A percentile compares a stretch with the other conserved stretches of the same genome.
These are phyloP conservation scores for Coreoperca whiteheadi DNA, from an alignment of 2,113 vertebrate species.

Conservation along the genomic window DNA sequence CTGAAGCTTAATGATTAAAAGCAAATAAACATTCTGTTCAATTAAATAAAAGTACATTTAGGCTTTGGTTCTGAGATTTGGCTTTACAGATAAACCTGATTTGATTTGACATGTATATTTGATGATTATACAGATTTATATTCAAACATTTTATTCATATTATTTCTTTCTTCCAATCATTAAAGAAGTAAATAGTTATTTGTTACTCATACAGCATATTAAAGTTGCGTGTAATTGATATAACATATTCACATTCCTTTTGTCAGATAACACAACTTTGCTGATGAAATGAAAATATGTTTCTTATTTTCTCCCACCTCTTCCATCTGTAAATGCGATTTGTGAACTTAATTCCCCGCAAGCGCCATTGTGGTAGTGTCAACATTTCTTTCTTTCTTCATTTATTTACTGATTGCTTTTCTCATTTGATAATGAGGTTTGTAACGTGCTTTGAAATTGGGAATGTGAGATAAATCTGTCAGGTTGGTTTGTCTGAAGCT, in stretches of 20 bases:
- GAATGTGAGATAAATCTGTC: constrained; percentile 70
- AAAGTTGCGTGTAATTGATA: not conserved
- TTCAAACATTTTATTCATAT: not conserved
- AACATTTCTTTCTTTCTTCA: constrained; percentile 41
- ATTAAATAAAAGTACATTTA: not conserved
- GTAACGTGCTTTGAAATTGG: constrained; percentile 58
- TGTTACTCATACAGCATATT: not conserved
- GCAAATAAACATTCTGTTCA: not conserved
- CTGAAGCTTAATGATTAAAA: not conserved
- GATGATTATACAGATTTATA: not conserved
- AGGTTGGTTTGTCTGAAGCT: constrained; percentile 66
- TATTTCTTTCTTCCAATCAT: not conserved
- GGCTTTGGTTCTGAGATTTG: not conserved
- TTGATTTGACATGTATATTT: not conserved
- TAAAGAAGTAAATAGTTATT: not conserved
- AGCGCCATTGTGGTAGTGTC: constrained; percentile 30
- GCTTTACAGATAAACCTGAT: not conserved
- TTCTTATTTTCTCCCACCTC: constrained; percentile 51
- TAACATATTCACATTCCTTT: constrained; percentile 2
- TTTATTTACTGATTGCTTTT: constrained; percentile 55
- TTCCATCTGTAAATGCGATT: constrained; percentile 60
- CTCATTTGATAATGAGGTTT: constrained; percentile 71
- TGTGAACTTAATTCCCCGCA: constrained; percentile 47
- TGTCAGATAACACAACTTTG: constrained; percentile 8
- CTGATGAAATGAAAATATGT: constrained; percentile 53